A percentile compares a stretch with the other conserved stretches of the same genome.
Conservation (phyloP, 2,113 vertebrate genomes). For the Platycercus adscitus region DNA sequence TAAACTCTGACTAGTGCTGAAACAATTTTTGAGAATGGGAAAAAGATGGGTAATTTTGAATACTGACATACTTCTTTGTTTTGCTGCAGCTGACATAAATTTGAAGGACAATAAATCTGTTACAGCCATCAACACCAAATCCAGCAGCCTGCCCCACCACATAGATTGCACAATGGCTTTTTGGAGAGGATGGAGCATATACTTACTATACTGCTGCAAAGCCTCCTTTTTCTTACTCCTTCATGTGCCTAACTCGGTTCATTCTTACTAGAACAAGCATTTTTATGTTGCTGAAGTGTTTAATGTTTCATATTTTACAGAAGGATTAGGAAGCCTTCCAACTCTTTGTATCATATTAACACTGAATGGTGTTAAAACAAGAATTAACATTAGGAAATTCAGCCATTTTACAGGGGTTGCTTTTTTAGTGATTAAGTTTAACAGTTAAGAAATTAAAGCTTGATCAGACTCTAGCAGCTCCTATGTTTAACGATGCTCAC, state of each 20-base stretch:
- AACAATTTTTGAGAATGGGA: background rate
- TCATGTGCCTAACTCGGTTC: background rate
- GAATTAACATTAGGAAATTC: background rate
- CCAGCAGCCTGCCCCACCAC: slow-evolving; percentile 23
- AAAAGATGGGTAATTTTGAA: slow-evolving; percentile 40
- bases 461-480: background rate
- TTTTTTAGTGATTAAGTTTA: background rate
- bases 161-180: slow-evolving; percentile 19
- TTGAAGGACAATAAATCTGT: slow-evolving; percentile 43
- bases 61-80: slow-evolving; percentile 42
- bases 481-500: background rate
- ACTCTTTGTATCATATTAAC: background rate
- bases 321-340: background rate
- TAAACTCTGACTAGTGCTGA: background rate
- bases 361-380: background rate
- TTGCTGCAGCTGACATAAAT: slow-evolving; percentile 42
- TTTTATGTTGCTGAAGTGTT: background rate
- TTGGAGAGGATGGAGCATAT: background rate
- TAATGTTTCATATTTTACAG: background rate
- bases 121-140: slow-evolving; percentile 13
- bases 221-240: background rate
- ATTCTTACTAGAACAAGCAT: background rate
- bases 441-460: background rate
- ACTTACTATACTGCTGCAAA: background rate
- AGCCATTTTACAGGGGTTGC: background rate